Evolutionary conservation across 1,140 invertebrate genomes (phyloP).

Genomic region (Drosophila parvula): DNA sequence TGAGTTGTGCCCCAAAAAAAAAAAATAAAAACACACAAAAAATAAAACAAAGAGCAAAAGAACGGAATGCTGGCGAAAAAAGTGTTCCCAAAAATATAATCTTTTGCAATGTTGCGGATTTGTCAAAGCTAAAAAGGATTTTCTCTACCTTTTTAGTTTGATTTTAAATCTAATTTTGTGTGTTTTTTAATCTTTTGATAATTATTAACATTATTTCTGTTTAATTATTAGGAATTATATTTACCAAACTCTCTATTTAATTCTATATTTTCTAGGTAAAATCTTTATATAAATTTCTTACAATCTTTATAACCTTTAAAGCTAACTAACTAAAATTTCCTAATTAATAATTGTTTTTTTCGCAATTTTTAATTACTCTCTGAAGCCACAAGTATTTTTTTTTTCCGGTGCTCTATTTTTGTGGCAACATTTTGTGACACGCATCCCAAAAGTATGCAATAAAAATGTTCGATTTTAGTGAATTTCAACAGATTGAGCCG

Average conservation of each 20-base stretch:
- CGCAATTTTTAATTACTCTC: not conserved
- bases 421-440: constrained; percentile 11
- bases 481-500: constrained; percentile 27
- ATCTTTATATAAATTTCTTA: too few species aligned
- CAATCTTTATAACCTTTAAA: too few species aligned
- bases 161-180: not conserved
- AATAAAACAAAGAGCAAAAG: not conserved
- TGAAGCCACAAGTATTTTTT: too few species aligned
- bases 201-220: too few species aligned
- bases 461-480: constrained; percentile 44
- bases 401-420: constrained; percentile 2
- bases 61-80: not conserved
- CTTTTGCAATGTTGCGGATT: constrained; percentile 13
- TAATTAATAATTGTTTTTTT: too few species aligned
- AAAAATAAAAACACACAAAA: too few species aligned
- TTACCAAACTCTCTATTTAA: too few species aligned
- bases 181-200: not conserved
- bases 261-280: too few species aligned
- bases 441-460: constrained; percentile 41
- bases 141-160: not conserved
- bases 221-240: not conserved
- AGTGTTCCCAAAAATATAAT: constrained; percentile 15
- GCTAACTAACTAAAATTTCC: too few species aligned
- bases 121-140: constrained; percentile 3
- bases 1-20: constrained; percentile 33